Percentiles rank a stretch among this genome's conserved stretches.
Evolutionary conservation across 2,113 vertebrate species (phyloP).

Genomic region (Seriola rivoliana): DNA sequence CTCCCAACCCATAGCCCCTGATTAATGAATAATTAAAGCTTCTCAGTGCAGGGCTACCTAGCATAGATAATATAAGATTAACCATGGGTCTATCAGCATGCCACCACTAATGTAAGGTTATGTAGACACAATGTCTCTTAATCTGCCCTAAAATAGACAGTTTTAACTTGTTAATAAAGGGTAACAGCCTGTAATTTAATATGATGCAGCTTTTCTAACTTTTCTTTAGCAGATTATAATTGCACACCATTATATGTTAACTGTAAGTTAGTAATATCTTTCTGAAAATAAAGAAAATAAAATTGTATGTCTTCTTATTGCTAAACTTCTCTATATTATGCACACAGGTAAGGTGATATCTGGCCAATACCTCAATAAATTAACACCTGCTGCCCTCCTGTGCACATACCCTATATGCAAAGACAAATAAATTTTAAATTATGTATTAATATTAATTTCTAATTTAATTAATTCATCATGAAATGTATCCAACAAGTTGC

Average conservation of each 20-base stretch:
- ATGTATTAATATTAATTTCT: no score
- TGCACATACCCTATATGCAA: neutral
- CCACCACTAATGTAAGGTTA: slow-evolving; percentile 47
- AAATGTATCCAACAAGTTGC: slow-evolving; percentile 11
- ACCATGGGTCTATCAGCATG: slow-evolving; percentile 31
- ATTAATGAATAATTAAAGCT: slow-evolving; percentile 82
- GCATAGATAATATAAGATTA: slow-evolving; percentile 65
- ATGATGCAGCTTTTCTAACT: neutral
- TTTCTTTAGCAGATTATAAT: neutral
- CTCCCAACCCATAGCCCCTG: slow-evolving; percentile 62
- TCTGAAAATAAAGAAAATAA: neutral
- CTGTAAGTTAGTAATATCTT: neutral
- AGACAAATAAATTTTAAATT: neutral
- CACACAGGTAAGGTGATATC: neutral
- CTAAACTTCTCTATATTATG: neutral
- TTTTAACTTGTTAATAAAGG: neutral
- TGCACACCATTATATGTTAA: neutral
- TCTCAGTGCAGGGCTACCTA: slow-evolving; percentile 54
- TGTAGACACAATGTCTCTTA: slow-evolving; percentile 28
- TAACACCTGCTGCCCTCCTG: neutral
- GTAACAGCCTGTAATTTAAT: neutral
- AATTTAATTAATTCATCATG: no score
- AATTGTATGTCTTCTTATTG: neutral
- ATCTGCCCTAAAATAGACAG: slow-evolving; percentile 14
- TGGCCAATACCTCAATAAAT: no score